Conservation (phyloP, 2,113 vertebrate species). For the Protobothrops mucrosquamatus region DNA sequence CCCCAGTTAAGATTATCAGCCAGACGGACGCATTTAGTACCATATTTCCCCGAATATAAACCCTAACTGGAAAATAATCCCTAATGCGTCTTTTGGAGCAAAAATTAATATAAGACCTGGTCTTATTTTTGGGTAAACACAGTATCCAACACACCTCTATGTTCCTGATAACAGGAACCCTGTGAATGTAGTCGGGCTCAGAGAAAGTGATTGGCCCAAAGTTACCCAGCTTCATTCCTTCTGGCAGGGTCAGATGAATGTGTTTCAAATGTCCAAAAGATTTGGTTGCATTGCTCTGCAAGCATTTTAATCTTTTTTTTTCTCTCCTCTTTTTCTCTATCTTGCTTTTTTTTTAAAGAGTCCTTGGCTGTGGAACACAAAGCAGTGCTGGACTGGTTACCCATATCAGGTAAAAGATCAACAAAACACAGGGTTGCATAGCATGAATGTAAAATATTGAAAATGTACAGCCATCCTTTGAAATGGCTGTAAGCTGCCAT, state of each 20-base stretch:
- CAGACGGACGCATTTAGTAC: no score
- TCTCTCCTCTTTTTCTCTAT: not conserved
- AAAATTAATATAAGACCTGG: no score
- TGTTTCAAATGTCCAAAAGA: not conserved
- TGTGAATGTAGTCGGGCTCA: not conserved
- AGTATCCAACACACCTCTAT: not conserved
- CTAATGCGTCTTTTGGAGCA: no score
- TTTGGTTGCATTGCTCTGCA: not conserved
- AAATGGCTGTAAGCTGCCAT: not conserved
- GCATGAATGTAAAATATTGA: not conserved
- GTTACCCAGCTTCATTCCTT: not conserved
- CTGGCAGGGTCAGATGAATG: not conserved
- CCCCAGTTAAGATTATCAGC: no score
- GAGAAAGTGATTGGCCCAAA: not conserved
- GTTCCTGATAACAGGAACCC: not conserved
- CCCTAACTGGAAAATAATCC: no score
- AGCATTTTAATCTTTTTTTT: not conserved
- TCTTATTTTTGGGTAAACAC: no score
- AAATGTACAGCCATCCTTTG: not conserved
- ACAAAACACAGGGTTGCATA: not conserved
- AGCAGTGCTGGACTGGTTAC: slow-evolving; percentile 95
- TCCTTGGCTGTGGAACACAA: slow-evolving; percentile 95
- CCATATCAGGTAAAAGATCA: slow-evolving; percentile 87
- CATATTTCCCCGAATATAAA: no score
- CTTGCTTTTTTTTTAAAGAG: slow-evolving; percentile 68